These are phyloP conservation scores for Heliconius hortense DNA, from an alignment of 2,888 invertebrate genomes.

Conservation along the genomic window DNA sequence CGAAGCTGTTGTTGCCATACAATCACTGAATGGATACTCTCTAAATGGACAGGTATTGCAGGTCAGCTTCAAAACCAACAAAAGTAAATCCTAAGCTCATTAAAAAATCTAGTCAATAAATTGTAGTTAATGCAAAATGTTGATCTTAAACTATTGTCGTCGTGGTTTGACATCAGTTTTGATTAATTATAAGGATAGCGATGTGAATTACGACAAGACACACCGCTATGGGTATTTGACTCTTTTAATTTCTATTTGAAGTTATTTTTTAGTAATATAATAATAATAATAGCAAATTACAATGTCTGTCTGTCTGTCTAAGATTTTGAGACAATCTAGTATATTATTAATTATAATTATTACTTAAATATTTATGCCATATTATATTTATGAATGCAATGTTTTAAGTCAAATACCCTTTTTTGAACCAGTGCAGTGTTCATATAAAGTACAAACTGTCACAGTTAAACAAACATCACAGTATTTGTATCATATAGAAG, in stretches of 20 bases:
- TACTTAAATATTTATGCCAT: slow-evolving; percentile 15
- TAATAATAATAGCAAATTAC: slow-evolving; percentile 15
- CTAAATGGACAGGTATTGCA: slow-evolving; percentile 97
- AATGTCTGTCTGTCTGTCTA: background rate
- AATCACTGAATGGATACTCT: slow-evolving; percentile 97
- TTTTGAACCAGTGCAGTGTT: slow-evolving; percentile 54
- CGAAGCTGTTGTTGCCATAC: slow-evolving; percentile 97
- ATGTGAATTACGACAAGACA: slow-evolving; percentile 68
- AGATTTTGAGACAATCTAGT: slow-evolving; percentile 5
- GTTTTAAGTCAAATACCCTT: slow-evolving; percentile 26
- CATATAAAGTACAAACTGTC: slow-evolving; percentile 64
- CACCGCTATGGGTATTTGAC: slow-evolving; percentile 46
- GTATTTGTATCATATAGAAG: background rate
- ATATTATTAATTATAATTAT: slow-evolving; percentile 1
- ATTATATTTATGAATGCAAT: slow-evolving; percentile 13
- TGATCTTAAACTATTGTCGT: slow-evolving; percentile 77
- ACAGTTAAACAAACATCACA: slow-evolving; percentile 46
- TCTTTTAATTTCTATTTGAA: slow-evolving; percentile 14
- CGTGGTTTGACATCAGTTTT: slow-evolving; percentile 73
- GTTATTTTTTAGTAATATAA: slow-evolving; percentile 1
- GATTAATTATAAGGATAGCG: slow-evolving; percentile 56
- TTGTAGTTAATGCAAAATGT: slow-evolving; percentile 81
- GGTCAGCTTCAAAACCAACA: slow-evolving; percentile 98
- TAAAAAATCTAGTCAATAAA: slow-evolving; percentile 79
- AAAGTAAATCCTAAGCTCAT: slow-evolving; percentile 86